These are phyloP conservation scores for Xyrauchen texanus DNA, from an alignment of 2,113 vertebrate genomes.

Conservation along the genomic window DNA sequence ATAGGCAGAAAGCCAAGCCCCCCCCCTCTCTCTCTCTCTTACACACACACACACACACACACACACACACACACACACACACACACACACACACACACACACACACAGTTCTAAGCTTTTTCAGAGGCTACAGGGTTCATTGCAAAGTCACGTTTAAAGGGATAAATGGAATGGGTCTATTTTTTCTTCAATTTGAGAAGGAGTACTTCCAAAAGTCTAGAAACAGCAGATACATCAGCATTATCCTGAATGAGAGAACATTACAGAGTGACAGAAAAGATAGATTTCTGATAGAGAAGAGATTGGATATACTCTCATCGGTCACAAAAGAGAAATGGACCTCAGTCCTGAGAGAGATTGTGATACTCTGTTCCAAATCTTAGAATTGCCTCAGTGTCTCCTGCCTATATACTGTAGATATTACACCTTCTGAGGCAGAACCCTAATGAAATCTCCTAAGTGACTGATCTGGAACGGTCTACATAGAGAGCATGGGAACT, in stretches of 20 bases:
- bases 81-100: constrained; percentile 66
- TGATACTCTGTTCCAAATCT: constrained; percentile 58
- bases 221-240: constrained; percentile 80
- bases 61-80: constrained; percentile 51
- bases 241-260: constrained; percentile 74
- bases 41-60: constrained; percentile 58
- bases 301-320: constrained; percentile 61
- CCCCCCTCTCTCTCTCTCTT: constrained; percentile 63
- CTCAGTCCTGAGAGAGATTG: constrained; percentile 67
- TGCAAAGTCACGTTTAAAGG: constrained; percentile 36
- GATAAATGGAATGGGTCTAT: constrained; percentile 33
- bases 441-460: background rate
- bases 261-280: constrained; percentile 73
- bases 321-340: constrained; percentile 58
- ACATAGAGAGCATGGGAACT: too few relatives aligned
- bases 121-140: constrained; percentile 5
- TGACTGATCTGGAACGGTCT: background rate
- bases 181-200: constrained; percentile 60
- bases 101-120: constrained; percentile 16
- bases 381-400: background rate
- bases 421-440: too few relatives aligned
- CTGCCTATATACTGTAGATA: too few relatives aligned
- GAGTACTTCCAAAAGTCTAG: constrained; percentile 59
- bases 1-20: constrained; percentile 72
- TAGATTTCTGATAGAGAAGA: constrained; percentile 63